phyloP scores from a whole-genome alignment of 2,797 vertebrate genomes.

The Spondyliosoma cantharus region DNA sequence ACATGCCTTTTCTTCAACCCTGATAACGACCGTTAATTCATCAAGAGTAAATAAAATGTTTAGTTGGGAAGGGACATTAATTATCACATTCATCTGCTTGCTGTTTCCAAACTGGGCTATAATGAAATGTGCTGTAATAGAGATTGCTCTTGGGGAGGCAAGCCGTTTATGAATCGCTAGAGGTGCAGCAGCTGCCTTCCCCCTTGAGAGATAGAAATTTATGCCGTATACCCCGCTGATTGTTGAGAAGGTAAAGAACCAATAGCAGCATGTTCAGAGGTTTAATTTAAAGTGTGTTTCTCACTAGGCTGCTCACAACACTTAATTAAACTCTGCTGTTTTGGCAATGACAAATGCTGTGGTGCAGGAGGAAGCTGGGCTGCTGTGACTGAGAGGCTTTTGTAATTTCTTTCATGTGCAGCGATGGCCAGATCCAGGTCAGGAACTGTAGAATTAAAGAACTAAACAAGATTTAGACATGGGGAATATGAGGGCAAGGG shows the following conservation, averaged over 20 bases:
- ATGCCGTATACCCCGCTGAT: conserved; percentile 94
- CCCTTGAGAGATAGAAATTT: conserved; percentile 93
- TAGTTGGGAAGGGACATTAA: conserved; percentile 91
- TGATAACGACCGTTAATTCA: conserved; percentile 86
- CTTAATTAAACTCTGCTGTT: conserved; percentile 99
- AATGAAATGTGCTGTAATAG: conserved; percentile 93
- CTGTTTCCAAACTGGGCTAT: conserved; percentile 89
- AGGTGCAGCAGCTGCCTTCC: conserved; percentile 86
- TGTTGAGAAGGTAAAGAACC: conserved; percentile 97
- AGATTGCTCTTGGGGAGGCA: conserved; percentile 87
- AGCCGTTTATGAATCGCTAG: conserved; percentile 92
- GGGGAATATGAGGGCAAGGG: conserved; percentile 77
- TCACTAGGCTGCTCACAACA: conserved; percentile 99
- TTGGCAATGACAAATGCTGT: conserved; percentile 99
- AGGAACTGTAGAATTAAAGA: conserved; percentile 89
- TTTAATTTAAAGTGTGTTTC: conserved; percentile 99
- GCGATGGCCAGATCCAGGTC: conserved; percentile 91
- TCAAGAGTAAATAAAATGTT: conserved; percentile 95
- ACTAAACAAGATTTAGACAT: conserved; percentile 86
- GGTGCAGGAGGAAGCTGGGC: conserved; percentile 91
- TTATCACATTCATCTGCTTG: conserved; percentile 90
- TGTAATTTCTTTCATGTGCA: conserved; percentile 95
- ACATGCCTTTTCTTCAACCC: conserved; percentile 61
- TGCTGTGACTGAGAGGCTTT: conserved; percentile 92
- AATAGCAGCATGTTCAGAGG: conserved; percentile 95